Percentiles rank a stretch among this genome's conserved stretches.
Conservation (phyloP, 2,888 invertebrate species). For the Sesia apiformis region DNA sequence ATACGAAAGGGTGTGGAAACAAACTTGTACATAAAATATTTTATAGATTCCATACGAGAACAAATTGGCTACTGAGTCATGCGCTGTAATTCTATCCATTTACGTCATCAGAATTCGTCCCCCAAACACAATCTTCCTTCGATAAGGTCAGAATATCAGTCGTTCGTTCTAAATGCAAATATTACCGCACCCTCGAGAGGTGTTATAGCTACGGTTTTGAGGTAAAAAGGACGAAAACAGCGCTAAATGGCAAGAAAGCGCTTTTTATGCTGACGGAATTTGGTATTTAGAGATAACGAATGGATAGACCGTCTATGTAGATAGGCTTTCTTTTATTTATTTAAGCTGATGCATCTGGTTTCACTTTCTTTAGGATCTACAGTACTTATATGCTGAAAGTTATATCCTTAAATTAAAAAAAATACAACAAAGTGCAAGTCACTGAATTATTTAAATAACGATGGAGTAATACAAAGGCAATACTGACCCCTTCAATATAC, state of each 20-base stretch:
- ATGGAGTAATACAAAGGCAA: no score
- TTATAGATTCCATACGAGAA: not conserved
- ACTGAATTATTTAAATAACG: no score
- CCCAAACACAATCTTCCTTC: conserved; percentile 62
- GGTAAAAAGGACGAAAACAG: conserved; percentile 66
- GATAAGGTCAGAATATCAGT: conserved; percentile 70
- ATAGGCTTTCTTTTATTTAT: no score
- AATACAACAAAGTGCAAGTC: no score
- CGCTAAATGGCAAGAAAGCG: conserved; percentile 64
- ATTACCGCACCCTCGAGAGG: conserved; percentile 67
- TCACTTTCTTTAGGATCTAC: no score
- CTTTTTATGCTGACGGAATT: conserved; percentile 61
- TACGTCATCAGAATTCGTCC: conserved; percentile 55
- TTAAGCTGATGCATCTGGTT: no score
- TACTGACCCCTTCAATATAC: no score
- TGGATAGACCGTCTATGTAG: conserved; percentile 18
- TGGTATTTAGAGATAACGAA: conserved; percentile 63
- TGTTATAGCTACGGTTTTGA: conserved; percentile 65
- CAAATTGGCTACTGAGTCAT: not conserved
- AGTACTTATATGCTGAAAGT: no score
- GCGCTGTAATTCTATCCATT: conserved; percentile 21
- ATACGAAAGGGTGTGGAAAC: not conserved
- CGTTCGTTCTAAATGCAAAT: conserved; percentile 73
- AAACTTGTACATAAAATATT: not conserved
- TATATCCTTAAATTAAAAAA: no score